Conservation (phyloP, 2,113 vertebrate genomes). For the Pteronura brasiliensis region DNA sequence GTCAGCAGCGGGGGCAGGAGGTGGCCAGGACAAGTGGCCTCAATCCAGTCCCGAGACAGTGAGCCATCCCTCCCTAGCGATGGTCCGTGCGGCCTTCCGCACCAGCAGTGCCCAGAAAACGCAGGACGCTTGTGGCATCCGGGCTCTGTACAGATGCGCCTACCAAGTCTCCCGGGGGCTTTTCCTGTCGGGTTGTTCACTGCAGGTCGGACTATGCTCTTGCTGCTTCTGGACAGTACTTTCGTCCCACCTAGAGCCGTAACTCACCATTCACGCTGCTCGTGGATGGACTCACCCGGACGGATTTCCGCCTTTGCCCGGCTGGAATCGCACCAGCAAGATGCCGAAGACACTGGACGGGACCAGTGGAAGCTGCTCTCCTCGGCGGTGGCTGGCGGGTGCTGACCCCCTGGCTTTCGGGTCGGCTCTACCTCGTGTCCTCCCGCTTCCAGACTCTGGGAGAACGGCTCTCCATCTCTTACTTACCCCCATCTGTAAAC, state of each 20-base stretch:
- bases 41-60: no score
- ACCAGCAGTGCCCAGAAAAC: neutral
- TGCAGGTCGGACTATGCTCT: neutral
- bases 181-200: rapidly evolving
- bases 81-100: rapidly evolving
- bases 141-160: no score
- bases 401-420: neutral
- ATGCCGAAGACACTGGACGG: no score
- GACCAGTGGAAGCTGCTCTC: no score
- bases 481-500: no score
- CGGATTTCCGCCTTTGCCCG: no score
- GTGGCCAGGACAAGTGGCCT: rapidly evolving
- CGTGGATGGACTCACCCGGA: neutral
- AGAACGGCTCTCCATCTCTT: rapidly evolving
- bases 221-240: neutral
- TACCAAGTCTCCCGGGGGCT: rapidly evolving
- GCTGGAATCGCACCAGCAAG: no score
- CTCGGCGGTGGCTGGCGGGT: no score
- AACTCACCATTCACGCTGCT: no score
- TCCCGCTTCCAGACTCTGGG: neutral
- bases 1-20: neutral
- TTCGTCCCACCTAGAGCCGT: neutral
- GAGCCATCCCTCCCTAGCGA: neutral
- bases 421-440: neutral
- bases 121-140: rapidly evolving